A percentile compares a stretch with the other conserved stretches of the same genome.
Conservation (phyloP, 2,113 vertebrate genomes). For the Zootoca vivipara region DNA sequence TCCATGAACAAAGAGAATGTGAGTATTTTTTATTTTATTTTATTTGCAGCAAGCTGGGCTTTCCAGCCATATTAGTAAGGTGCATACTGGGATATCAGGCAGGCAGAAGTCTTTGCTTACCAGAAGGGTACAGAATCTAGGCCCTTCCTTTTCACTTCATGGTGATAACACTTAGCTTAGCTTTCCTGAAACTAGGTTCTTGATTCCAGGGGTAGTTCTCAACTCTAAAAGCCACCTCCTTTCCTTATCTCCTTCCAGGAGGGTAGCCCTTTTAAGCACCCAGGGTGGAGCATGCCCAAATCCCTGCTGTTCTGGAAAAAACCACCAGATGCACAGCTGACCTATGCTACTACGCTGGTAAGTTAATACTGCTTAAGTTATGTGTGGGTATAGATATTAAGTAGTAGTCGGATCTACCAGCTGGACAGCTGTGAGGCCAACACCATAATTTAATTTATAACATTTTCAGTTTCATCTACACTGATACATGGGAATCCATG, state of each 20-base stretch:
- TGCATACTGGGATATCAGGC: background rate
- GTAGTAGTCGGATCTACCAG: background rate
- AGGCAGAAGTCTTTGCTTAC: background rate
- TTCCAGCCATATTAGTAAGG: background rate
- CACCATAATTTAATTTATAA: background rate
- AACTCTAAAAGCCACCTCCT: background rate
- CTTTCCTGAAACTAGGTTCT: background rate
- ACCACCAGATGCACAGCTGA: slow-evolving; percentile 14
- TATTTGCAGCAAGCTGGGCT: background rate
- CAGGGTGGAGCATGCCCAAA: slow-evolving; percentile 18
- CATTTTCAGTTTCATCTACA: background rate
- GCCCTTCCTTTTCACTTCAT: background rate
- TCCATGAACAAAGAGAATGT: slow-evolving; percentile 71
- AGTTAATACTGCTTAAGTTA: slow-evolving; percentile 16
- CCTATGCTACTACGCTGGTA: slow-evolving; percentile 36
- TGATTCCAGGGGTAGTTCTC: background rate
- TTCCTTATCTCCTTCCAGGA: slow-evolving; percentile 36
- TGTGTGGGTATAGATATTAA: background rate
- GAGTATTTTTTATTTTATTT: slow-evolving; percentile 51
- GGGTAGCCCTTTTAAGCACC: slow-evolving; percentile 31
- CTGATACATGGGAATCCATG: background rate
- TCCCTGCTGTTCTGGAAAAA: slow-evolving; percentile 36
- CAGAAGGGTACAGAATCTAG: too few species aligned
- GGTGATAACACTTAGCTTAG: background rate
- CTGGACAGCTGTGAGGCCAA: too few species aligned